Base-by-base conservation (phyloP, 2,888 invertebrate species). In the Itoplectis maculator region DNA sequence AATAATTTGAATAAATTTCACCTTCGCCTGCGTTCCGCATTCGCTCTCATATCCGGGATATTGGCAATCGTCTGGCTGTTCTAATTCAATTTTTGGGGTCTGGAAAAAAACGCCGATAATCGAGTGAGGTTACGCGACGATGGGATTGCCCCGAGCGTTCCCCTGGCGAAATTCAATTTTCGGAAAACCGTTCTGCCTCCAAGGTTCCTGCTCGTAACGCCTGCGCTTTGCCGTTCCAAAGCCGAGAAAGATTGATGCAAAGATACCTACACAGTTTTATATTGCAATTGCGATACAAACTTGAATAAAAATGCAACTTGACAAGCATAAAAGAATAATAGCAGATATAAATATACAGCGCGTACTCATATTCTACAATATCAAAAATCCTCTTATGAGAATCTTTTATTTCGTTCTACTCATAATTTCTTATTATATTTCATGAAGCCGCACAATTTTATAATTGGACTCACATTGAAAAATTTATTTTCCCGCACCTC, bases 1-100 rank as follows among this genome's bases (percentile, higher is more conserved):
- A 7, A 45, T n/a, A n/a, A 66, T 68, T 79, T 18, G 51, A 68
- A 61, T 79, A 18, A 74, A 35, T 61, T 49, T 40, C 20, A 42
- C n/a, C 42, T 18, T 29, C 23, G 47, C 40, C 65, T 65, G n/a
- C 37, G 35, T 47, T 56, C 7, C n/a, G n/a, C 63, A n/a, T 23
- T 29, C 29, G 18, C 54, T 23, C 15, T 51, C 37, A 35, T 61
- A 45, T 54, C 65, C n/a, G 23, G 49, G 49, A 79, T 68, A 68
- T 74, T 61, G 72, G 47, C 59, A 68, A 74, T 74, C 61, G 70
- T 72, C 59, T 74, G 51, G 20, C 6, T 13, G 20, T 35, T 49
- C 18, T 66, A 79, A 79, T 59, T 79, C 40, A 59, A 18, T 79
- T 79, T 66, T 51, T 23, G 56, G 18, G 9, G 59, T 59, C 7